phyloP scores from a whole-genome alignment of 2,888 invertebrate genomes.

The Temnothorax rugatulus region DNA sequence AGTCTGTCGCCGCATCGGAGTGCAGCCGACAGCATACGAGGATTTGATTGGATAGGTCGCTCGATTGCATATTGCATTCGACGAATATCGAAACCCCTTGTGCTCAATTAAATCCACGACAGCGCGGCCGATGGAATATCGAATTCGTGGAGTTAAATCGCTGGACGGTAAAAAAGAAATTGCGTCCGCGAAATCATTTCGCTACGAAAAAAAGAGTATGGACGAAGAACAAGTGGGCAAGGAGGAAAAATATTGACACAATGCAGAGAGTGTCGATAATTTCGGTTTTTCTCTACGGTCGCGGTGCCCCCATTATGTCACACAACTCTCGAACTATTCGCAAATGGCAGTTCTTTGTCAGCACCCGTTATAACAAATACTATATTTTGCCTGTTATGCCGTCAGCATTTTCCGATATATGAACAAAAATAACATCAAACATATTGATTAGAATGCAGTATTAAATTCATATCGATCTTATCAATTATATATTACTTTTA shows the following conservation, averaged over 20 bases:
- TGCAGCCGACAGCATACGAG: conserved; percentile 64
- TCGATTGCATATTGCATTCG: conserved; percentile 72
- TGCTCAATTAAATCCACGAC: conserved; percentile 73
- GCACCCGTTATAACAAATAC: conserved; percentile 1
- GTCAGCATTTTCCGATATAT: background rate
- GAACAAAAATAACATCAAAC: background rate
- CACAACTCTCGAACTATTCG: conserved; percentile 20
- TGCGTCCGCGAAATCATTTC: conserved; percentile 43
- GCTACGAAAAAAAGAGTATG: conserved; percentile 41
- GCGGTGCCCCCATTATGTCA: conserved; percentile 37
- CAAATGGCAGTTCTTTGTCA: conserved; percentile 35
- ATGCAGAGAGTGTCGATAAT: conserved; percentile 41
- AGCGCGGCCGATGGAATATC: conserved; percentile 63
- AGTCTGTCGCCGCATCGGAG: conserved; percentile 59
- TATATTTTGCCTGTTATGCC: background rate
- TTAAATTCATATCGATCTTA: conserved; percentile 29
- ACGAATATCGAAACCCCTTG: conserved; percentile 73
- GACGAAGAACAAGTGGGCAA: background rate
- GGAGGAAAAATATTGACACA: conserved; percentile 42
- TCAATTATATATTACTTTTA: conserved; percentile 22
- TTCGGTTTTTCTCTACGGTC: conserved; percentile 20
- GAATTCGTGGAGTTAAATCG: conserved; percentile 63
- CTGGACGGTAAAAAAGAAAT: conserved; percentile 34
- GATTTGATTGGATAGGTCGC: conserved; percentile 71
- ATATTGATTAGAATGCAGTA: background rate